Conservation (phyloP, 1,140 invertebrate species). For the Laupala kohalensis region DNA sequence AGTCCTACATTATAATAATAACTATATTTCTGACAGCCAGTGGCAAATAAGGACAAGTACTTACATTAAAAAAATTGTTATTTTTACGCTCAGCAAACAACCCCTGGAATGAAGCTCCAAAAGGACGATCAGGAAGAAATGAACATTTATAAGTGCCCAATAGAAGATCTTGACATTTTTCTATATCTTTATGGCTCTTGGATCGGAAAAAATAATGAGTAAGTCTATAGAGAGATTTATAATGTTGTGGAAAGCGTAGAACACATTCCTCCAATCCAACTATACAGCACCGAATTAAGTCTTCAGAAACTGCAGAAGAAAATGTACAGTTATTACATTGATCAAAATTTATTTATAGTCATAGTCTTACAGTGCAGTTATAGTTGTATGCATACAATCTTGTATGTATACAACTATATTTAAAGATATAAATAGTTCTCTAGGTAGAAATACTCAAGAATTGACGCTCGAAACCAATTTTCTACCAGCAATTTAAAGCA, state of each 20-base stretch:
- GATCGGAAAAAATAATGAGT: conserved; percentile 73
- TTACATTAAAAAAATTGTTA: conserved; percentile 81
- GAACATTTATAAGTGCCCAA: conserved; percentile 43
- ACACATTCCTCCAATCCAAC: conserved; percentile 72
- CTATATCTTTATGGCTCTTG: conserved; percentile 47
- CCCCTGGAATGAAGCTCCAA: conserved; percentile 53
- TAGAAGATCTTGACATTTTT: conserved; percentile 55
- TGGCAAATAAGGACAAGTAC: conserved; percentile 21
- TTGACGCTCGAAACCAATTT: too few relatives aligned
- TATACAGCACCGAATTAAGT: conserved; percentile 45
- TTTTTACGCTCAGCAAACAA: conserved; percentile 73
- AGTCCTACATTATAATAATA: too few relatives aligned
- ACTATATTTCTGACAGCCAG: neutral
- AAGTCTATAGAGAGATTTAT: conserved; percentile 80
- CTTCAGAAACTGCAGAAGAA: conserved; percentile 27
- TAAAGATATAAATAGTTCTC: too few relatives aligned
- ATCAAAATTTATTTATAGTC: neutral
- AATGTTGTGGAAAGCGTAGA: conserved; percentile 75
- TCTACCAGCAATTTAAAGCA: too few relatives aligned
- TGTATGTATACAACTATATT: too few relatives aligned
- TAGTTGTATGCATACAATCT: too few relatives aligned
- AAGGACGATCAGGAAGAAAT: conserved; percentile 25
- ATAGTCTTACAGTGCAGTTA: too few relatives aligned
- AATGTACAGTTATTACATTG: neutral
- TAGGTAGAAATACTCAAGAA: too few relatives aligned